A percentile compares a stretch with the other conserved stretches of the same genome.
Conservation (phyloP, 2,797 vertebrate genomes). For the Chrosomus eos region DNA sequence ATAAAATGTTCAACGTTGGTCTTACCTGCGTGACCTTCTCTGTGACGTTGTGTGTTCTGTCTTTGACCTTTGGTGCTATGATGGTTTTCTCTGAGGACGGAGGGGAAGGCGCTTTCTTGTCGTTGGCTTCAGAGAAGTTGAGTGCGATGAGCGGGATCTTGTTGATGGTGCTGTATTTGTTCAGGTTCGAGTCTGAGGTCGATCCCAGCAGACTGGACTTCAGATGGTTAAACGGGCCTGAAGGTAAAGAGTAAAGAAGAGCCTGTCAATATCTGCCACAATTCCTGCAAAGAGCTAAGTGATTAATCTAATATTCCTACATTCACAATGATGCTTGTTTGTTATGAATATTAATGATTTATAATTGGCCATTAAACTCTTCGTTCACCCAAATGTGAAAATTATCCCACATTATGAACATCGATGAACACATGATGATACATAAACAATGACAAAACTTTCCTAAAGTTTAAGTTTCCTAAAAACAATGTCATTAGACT, state of each 20-base stretch:
- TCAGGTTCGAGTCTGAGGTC: constrained; percentile 98
- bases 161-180: constrained; percentile 99
- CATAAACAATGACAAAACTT: background rate
- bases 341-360: background rate
- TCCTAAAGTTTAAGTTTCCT: background rate
- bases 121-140: constrained; percentile 92
- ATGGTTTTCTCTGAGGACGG: constrained; percentile 95
- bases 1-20: background rate
- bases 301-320: background rate
- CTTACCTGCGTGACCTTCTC: constrained; percentile 98
- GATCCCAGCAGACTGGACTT: constrained; percentile 97
- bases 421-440: background rate
- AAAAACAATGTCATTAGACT: background rate
- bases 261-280: background rate
- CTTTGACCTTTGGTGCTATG: constrained; percentile 98
- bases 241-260: constrained; percentile 33
- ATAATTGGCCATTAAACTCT: background rate
- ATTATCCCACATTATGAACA: background rate
- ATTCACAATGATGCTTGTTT: background rate
- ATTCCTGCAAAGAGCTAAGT: background rate
- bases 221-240: constrained; percentile 96
- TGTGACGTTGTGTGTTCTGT: constrained; percentile 97
- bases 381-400: background rate
- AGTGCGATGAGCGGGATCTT: constrained; percentile 97
- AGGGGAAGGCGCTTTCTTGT: constrained; percentile 93